Evolutionary conservation across 2,113 vertebrate genomes (phyloP), one percentile per base, ranked within the genome.

Genomic region (Charadrius vociferus): DNA sequence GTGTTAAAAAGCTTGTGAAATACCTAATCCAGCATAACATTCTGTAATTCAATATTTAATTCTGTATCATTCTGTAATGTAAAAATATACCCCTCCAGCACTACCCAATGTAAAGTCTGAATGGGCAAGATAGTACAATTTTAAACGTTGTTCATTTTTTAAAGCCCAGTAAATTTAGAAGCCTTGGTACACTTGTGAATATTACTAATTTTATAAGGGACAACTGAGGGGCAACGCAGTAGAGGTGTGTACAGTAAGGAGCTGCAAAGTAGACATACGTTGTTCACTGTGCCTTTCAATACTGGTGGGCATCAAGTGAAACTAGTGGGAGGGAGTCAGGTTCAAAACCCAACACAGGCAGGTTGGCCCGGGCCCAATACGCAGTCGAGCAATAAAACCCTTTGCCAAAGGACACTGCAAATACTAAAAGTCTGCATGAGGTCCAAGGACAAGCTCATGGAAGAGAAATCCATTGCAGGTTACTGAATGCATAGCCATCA

Each of bases 241-340:
- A 26, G 30, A 77, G 11, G 27, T 41, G 27, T 27, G 41, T n/a
- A 66, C 20, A 66, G 24, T 23, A 56, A 61, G 12, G 17, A 62
- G 26, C 3, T 6, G 53, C 21, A 47, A 72, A 50, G 49, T 10
- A 0, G 6, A 45, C 34, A 66, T 3, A 26, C 0, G 4, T 21
- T 78, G 20, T 21, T 62, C 29, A 34, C 36, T 21, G 16, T 23
- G 20, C n/a, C n/a, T 52, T 66, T 67, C 65, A 37, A 36, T 41
- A 16, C 10, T 14, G 16, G 43, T 26, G 21, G 39, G 15, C 50
- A 74, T 58, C 49, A 36, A 74, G 26, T 13, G 7, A 70, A 86
- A 62, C 8, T 8, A 45, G 47, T 36, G 36, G 47, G 24, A 85
- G 4, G 23, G 37, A 72, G 17, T 23, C 9, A 21, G 39, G 36